Conservation (phyloP, 2,888 invertebrate genomes). For the Drosophila merina region DNA sequence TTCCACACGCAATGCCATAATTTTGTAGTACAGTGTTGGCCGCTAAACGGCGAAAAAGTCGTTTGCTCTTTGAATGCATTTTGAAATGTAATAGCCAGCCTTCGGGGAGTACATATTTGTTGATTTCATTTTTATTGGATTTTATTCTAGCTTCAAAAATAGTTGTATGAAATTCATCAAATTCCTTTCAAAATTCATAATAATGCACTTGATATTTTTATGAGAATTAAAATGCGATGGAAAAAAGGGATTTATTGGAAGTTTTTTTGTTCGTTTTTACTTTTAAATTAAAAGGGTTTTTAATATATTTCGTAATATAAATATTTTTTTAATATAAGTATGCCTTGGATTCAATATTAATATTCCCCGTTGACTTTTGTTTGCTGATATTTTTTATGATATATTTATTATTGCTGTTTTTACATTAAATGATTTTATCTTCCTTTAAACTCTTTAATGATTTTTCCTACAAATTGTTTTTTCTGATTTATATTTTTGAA, state of each 20-base stretch:
- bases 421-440: background rate
- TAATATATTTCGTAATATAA: no score
- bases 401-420: no score
- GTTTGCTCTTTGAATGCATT: background rate
- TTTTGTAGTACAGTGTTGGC: slow-evolving; percentile 49
- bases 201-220: background rate
- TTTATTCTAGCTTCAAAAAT: background rate
- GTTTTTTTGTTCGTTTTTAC: no score
- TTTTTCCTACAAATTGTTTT: no score
- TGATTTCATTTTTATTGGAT: background rate
- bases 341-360: no score
- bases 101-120: background rate
- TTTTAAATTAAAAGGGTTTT: no score
- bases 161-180: background rate
- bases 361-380: no score
- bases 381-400: no score
- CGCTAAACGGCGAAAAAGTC: background rate
- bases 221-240: background rate
- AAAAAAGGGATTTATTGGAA: no score
- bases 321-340: no score
- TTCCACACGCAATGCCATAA: slow-evolving; percentile 75
- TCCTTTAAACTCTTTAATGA: no score
- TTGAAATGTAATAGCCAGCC: background rate
- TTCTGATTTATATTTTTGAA: background rate
- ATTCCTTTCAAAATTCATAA: background rate